phyloP scores from a whole-genome alignment of 2,888 invertebrate genomes.

The Thelaira solivaga region DNA sequence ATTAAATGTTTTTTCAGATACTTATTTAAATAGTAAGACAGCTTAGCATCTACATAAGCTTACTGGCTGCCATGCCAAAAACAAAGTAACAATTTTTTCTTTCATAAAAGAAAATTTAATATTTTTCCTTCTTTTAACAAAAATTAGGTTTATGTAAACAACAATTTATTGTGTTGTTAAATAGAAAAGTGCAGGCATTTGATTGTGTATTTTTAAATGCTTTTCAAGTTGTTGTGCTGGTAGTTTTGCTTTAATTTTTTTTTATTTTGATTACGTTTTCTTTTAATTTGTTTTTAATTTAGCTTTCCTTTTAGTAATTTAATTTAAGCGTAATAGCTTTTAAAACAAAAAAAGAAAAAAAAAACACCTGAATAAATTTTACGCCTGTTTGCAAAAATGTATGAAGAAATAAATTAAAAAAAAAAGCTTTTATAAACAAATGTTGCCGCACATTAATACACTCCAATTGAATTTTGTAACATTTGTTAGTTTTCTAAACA shows the following conservation, averaged over 20 bases:
- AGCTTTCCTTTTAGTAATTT: not conserved
- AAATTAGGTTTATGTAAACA: not conserved
- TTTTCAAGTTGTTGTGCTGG: not conserved
- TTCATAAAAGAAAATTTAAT: not conserved
- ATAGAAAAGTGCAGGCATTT: constrained; percentile 1
- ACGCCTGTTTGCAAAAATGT: constrained; percentile 20
- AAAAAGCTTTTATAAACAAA: not conserved
- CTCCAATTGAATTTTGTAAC: not conserved
- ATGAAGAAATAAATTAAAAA: not conserved
- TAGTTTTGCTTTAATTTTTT: not conserved
- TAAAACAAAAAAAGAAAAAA: too few relatives aligned
- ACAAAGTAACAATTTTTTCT: too few relatives aligned
- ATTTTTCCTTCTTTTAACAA: not conserved
- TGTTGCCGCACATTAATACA: constrained; percentile 27
- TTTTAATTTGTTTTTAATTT: not conserved
- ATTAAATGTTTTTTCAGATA: too few relatives aligned
- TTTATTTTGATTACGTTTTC: not conserved
- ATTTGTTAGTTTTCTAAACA: constrained; percentile 6
- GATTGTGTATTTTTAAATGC: not conserved
- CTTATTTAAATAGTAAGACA: too few relatives aligned
- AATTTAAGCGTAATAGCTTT: not conserved
- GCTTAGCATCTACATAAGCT: too few relatives aligned
- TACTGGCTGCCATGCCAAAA: too few relatives aligned
- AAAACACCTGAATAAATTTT: constrained; percentile 45
- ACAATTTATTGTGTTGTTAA: not conserved